Base-by-base conservation (phyloP, 23 tunicate genomes). In the Ciona savignyi region DNA sequence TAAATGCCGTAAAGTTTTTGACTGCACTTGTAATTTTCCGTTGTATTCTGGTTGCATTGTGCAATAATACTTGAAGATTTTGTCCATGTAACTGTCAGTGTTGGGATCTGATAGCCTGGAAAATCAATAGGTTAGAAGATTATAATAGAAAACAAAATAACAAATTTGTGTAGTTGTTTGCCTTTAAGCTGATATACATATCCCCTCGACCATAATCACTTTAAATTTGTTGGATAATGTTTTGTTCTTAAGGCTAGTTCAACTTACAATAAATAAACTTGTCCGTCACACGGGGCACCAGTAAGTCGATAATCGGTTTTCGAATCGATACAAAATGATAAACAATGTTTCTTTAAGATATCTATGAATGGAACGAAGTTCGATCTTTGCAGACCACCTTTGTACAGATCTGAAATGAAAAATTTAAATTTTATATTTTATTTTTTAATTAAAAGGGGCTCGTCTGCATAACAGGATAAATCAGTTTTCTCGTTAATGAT, bases 331-430 rank as follows among this genome's bases (percentile, higher is more conserved):
- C 35, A 56, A 32, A 63, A 76, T 6, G 76, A 74, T 29, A 79
- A 30, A 61, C 97, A 90, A 74, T 79, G 65, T 25, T 70, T 49
- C 34, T 79, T 95, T 29, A 95, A 70, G 23, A 80, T 51, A 29
- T 76, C 79, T 11, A 95, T 95, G 65, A 95, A 95, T 19, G 99
- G 99, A 32, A 95, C 33, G 79, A 95, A 95, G 34, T 95, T 95
- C 23, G 80, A 73, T 68, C 99, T 73, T 63, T 95, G 99, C 66
- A 95, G 62, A 21, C 99, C 99, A 25, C 95, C 96, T 71, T 88
- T 83, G 74, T 95, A 95, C 25, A 95, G 62, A 71, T 90, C 90
- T 83, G 33, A 1, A 77, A 70, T 61, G 30, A 1, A 66, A 25
- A 4, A 25, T 29, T 28, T 11, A 49, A 49, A 49, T 20, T 49